Conservation (phyloP, 1,140 invertebrate species). For the Vanessa tameamea region DNA sequence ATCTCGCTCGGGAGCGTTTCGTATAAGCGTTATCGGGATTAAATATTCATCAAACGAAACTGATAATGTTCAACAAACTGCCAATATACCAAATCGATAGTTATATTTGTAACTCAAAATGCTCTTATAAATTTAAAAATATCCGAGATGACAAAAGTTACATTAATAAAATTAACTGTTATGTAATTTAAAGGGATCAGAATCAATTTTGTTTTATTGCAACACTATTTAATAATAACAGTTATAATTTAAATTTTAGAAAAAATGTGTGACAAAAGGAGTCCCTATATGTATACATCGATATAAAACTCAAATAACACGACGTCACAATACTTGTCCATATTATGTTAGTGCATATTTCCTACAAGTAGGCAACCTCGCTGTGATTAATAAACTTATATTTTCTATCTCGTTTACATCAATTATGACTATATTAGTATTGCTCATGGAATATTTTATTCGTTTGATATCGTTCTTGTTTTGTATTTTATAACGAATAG, state of each 20-base stretch:
- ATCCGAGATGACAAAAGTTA: too few species aligned
- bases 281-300: too few species aligned
- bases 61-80: background rate
- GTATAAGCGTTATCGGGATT: background rate
- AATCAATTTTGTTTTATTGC: too few species aligned
- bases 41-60: background rate
- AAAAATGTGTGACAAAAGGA: background rate
- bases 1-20: background rate
- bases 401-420: background rate
- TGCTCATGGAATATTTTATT: background rate
- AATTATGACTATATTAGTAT: background rate
- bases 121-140: too few species aligned
- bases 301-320: background rate
- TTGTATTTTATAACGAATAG: too few species aligned
- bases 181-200: too few species aligned
- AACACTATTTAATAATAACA: too few species aligned
- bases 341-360: background rate
- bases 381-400: background rate
- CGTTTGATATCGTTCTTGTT: too few species aligned
- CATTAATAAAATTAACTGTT: too few species aligned
- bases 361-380: conserved; percentile 1
- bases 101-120: background rate
- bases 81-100: background rate
- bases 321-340: background rate
- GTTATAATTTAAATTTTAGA: too few species aligned